Evolutionary conservation across 92 coral and sea anemone species (phyloP), one percentile per base, ranked within the genome.

Genomic region (Palythoa grandis): DNA sequence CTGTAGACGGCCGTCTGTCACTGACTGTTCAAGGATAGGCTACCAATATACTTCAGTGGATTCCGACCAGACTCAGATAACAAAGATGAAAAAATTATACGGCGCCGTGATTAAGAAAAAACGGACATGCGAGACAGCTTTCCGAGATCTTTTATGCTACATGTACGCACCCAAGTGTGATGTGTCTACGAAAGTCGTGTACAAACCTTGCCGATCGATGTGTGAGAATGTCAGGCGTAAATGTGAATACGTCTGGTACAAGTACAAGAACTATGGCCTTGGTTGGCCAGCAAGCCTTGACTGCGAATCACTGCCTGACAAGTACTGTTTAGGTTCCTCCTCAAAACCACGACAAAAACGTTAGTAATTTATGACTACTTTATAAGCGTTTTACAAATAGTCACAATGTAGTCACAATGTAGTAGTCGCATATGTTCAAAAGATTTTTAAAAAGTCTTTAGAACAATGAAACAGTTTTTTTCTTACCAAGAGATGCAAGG

Each of bases 231-330:
- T 53, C 47, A 66, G 24, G 24, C 85, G 85, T 56, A 80, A 22
- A 22, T 80, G 85, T 17, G 85, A 80, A 66, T 65, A 47, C 35
- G 74, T 63, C 16, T 80, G 85, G 85, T 11, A 65, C n/a, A 80
- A 80, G 58, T 80, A 80, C 85, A 80, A 23, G 74, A 80, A 70
- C 12, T 66, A 80, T 66, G 85, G 85, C 47, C 65, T 80, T 37
- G 47, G 85, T 47, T 80, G 85, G 85, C 85, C 85, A 7, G 74
- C 85, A 10, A 80, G 61, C 60, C 47, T 80, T 13, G 85, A 80
- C 54, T 80, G 85, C 50, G 74, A 80, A 50, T 65, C 85, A 11
- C 8, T 80, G 85, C 85, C 85, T 22, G 85, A 80, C 43, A 80
- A 47, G 57, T 15, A 80, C 15, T 80, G 85, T 12, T 22, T 80